Evolutionary conservation across 53 echinoderm and acorn worm species (phyloP).

Genomic region (Luidia sarsii): DNA sequence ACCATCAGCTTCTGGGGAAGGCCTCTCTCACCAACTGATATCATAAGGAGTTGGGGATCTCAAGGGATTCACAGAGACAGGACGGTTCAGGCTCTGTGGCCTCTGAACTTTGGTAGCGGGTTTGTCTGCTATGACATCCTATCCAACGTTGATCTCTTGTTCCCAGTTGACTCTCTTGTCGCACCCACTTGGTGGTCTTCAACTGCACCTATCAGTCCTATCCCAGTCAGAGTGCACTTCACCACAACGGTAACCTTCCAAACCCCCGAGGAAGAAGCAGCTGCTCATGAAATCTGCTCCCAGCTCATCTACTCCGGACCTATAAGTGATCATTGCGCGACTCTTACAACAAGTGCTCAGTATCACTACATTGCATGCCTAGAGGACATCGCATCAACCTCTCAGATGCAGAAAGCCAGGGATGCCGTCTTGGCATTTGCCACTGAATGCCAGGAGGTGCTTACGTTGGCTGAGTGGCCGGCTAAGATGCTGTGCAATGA

Average conservation of each 20-base stretch:
- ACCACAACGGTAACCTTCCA: conserved; percentile 58
- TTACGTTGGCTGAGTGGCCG: conserved; percentile 67
- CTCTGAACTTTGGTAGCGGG: conserved; percentile 72
- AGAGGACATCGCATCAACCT: conserved; percentile 54
- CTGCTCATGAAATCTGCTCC: conserved; percentile 57
- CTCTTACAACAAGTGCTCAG: conserved; percentile 50
- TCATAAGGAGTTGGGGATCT: conserved; percentile 65
- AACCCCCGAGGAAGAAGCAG: conserved; percentile 33
- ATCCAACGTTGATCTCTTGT: conserved; percentile 44
- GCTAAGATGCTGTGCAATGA: conserved; percentile 67
- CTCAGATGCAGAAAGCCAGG: conserved; percentile 26
- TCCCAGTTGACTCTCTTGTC: conserved; percentile 57
- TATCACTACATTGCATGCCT: conserved; percentile 79
- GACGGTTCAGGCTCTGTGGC: conserved; percentile 62
- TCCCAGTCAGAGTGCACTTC: conserved; percentile 1
- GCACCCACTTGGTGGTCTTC: conserved; percentile 68
- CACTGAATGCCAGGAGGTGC: conserved; percentile 64
- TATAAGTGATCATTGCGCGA: conserved; percentile 50
- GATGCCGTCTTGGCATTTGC: conserved; percentile 76
- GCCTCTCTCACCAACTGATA: conserved; percentile 64
- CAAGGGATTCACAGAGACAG: conserved; percentile 42
- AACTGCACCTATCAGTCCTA: conserved; percentile 52
- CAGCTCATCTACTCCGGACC: conserved; percentile 61
- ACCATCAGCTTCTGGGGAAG: conserved; percentile 54
- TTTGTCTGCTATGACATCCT: conserved; percentile 51